A percentile compares a stretch with the other conserved stretches of the same genome.
Conservation (phyloP, 2,888 invertebrate genomes). For the Apodemia duryi region DNA sequence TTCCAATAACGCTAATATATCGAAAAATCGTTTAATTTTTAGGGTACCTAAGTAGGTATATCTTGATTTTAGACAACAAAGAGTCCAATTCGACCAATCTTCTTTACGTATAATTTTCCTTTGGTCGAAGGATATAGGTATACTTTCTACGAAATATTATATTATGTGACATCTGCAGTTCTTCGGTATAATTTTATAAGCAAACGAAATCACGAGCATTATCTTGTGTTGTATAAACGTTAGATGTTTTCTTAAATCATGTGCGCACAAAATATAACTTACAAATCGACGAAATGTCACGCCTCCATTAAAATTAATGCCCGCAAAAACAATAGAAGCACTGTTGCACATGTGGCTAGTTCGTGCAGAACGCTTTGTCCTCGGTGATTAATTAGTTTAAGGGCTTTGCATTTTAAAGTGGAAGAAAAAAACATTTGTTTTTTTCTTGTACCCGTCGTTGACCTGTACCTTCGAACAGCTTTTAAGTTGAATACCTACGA, state of each 20-base stretch:
- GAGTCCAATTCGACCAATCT: too few species aligned
- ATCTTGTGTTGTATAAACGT: background rate
- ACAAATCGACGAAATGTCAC: conserved; percentile 8
- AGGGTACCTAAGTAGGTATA: too few species aligned
- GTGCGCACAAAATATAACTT: background rate
- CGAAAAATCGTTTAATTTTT: too few species aligned
- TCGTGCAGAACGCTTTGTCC: conserved; percentile 9
- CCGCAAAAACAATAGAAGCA: conserved; percentile 8
- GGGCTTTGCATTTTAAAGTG: conserved; percentile 6
- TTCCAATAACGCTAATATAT: too few species aligned
- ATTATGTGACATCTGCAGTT: too few species aligned
- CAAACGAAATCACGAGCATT: background rate
- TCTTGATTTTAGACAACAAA: too few species aligned
- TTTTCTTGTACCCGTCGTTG: background rate
- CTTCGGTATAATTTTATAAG: background rate
- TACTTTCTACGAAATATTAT: too few species aligned
- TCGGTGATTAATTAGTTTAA: conserved; percentile 20
- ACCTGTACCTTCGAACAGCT: background rate
- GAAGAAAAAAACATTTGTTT: background rate
- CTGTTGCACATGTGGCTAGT: conserved; percentile 7
- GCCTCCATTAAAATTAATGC: conserved; percentile 4
- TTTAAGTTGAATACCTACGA: background rate
- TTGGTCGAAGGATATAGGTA: too few species aligned
- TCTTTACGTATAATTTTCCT: too few species aligned
- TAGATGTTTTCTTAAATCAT: background rate